Base-by-base conservation (phyloP, 2,888 invertebrate species). In the Amblyjoppa fuscipennis region DNA sequence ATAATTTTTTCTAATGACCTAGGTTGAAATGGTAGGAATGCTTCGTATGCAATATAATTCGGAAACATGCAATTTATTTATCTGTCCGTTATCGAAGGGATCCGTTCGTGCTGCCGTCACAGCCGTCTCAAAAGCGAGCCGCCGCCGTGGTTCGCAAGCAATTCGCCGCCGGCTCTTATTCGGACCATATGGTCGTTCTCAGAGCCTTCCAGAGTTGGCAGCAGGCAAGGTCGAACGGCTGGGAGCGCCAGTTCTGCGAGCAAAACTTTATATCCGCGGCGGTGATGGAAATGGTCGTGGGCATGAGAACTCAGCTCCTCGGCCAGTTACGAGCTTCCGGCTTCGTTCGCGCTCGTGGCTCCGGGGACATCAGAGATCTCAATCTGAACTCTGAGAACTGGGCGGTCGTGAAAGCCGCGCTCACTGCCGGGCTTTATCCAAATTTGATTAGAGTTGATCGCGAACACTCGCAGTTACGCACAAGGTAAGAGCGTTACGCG, bases 371-470 rank as follows among this genome's bases (percentile, higher is more conserved):
- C 84, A 95, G 97, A 88, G 97, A 98, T 91, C 95, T 98, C 53
- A 99, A 99, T 94, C 94, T 95, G 0, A 97, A 98, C 94, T 97
- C 98, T 0, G 96, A 97, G 90, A 97, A 97, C 92, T 98, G 98
- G 98, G 97, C 98, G 13, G 96, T 99, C 78, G 97, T 99, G 0
- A 99, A 99, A 92, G 97, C 98, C 0, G 98, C 98, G 1, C 95
- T 99, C 49, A 96, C 97, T 38, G 97, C 98, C 3, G 99, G 99
- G 0, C 95, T 98, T 83, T 99, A 99, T 94, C 99, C 99, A 0
- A 98, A 98, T 89, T 94, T 99, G 64, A 97, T 97, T 25, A 95
- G 96, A 28, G 96, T 97, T 0, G 97, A 97, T 92, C 94, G 96
- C 16, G 95, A 96, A 31, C 95, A 96, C 38, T 93, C 94, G 16